Percentiles rank a stretch among this genome's conserved stretches.
These are phyloP conservation scores for Champsocephalus gunnari DNA, from an alignment of 2,797 vertebrate genomes.

Conservation along the genomic window DNA sequence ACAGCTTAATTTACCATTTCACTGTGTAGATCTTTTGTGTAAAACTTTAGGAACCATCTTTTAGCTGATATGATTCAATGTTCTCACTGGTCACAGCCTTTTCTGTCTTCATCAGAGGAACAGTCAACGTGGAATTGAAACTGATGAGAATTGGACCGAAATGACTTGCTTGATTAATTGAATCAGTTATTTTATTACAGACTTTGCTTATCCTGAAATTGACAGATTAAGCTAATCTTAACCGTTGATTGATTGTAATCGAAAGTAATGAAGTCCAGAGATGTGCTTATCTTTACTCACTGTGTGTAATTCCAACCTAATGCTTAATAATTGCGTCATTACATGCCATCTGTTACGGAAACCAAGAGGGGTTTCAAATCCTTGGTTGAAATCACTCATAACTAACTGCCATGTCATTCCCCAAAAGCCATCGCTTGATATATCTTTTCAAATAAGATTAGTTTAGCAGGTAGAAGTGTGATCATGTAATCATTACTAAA, in stretches of 20 bases:
- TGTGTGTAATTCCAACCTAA: conserved; percentile 41
- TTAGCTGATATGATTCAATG: conserved; percentile 15
- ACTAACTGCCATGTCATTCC: conserved; percentile 31
- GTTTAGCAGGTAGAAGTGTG: conserved; percentile 24
- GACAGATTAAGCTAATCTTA: conserved; percentile 53
- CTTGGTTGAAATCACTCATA: conserved; percentile 35
- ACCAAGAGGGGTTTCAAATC: conserved; percentile 41
- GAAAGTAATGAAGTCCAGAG: conserved; percentile 60
- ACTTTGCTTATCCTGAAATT: conserved; percentile 41
- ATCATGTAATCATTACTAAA: conserved; percentile 50
- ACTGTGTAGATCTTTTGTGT: background rate
- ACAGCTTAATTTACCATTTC: conserved; percentile 26
- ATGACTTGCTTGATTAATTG: conserved; percentile 52
- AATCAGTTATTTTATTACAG: conserved; percentile 45
- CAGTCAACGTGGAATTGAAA: conserved; percentile 23
- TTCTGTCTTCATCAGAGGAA: conserved; percentile 37
- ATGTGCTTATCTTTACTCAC: conserved; percentile 55
- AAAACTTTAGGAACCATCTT: conserved; percentile 6
- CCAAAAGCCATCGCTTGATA: conserved; percentile 29
- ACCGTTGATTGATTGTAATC: conserved; percentile 58
- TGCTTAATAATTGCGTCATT: conserved; percentile 66
- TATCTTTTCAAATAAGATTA: conserved; percentile 17
- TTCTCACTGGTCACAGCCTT: background rate
- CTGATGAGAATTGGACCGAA: conserved; percentile 33
- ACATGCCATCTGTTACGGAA: conserved; percentile 67